Percentiles rank a stretch among this genome's conserved stretches.
Conservation (phyloP, 2,113 vertebrate genomes). For the Cyphomyrus plagiostoma region DNA sequence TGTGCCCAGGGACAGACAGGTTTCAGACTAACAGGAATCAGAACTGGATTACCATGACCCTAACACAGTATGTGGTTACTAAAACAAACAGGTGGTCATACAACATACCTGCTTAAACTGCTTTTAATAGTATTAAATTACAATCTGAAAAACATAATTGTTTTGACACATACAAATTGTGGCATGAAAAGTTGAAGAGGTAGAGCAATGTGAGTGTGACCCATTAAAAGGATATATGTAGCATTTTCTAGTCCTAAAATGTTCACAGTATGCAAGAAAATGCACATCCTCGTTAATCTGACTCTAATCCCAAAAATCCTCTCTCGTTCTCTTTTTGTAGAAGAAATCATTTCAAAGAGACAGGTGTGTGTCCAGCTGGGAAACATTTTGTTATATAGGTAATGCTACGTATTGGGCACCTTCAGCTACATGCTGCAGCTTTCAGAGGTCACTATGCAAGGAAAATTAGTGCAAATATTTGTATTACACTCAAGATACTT, state of each 20-base stretch:
- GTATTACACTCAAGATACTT: background rate
- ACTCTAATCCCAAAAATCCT: constrained; percentile 19
- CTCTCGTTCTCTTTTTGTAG: constrained; percentile 27
- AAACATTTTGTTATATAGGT: background rate
- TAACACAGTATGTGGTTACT: background rate
- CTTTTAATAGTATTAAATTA: background rate
- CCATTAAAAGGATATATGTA: constrained; percentile 16
- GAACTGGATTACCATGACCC: background rate
- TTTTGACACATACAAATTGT: background rate
- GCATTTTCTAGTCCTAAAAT: constrained; percentile 13
- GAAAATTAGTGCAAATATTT: background rate
- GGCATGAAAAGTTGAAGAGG: background rate
- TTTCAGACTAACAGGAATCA: background rate
- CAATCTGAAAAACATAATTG: background rate
- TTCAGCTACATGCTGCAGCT: constrained; percentile 20
- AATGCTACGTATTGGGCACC: constrained; percentile 17
- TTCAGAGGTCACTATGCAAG: background rate
- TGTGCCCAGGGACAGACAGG: background rate
- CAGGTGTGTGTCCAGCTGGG: background rate
- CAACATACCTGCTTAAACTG: background rate
- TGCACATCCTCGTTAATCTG: constrained; percentile 27
- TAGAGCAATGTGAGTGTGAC: background rate
- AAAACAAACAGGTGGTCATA: background rate
- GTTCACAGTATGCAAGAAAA: constrained; percentile 22
- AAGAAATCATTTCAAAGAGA: constrained; percentile 6